Base-by-base conservation (phyloP, 2,113 vertebrate species). In the Rhinichthys klamathensis region DNA sequence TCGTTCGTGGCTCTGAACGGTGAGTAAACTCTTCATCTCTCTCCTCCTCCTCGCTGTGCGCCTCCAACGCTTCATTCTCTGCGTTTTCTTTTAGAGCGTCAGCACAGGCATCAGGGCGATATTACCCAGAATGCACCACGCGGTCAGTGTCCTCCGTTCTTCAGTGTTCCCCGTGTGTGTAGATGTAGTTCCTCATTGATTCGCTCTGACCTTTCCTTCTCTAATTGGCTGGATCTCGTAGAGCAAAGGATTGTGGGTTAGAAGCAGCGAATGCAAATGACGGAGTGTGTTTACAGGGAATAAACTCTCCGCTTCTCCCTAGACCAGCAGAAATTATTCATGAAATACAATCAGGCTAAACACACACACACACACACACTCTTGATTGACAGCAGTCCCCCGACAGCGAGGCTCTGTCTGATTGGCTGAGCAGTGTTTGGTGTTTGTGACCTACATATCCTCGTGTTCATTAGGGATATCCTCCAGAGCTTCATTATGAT, bases 1-100 rank as follows among this genome's bases (percentile, higher is more conserved):
- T 96, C 96, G 91, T 97, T 96, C 91, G 96, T 97, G 95, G 96
- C 96, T 76, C 91, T 97, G 91, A 97, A 97, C 94, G 96, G 96
- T 97, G 96, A 97, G 96, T 90, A 72, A 83, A 38, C 27, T 60
- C 54, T 67, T 30, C 10, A 13, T 54, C 23, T 73, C 23, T 67
- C 67, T 77, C 46, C 73, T 16, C 41, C 54, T 60, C 9, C 4
- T 27, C n/a, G 25, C 41, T 21, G 9, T 58, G 9, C 3, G 32
- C 32, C n/a, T 49, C 35, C 21, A 27, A 10, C 1, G 27, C n/a
- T 51, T 81, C 27, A 89, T 86, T 88, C 84, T 92, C 58, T 89
- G 83, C 72, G 65, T 30, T 25, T 85, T 89, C 46, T 80, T 12
- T 32, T 49, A 84, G 56, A 88, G 44, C 49, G 15, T 70, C 81